Base-by-base conservation (phyloP, 2,797 vertebrate species). In the Premnoplex brunnescens region DNA sequence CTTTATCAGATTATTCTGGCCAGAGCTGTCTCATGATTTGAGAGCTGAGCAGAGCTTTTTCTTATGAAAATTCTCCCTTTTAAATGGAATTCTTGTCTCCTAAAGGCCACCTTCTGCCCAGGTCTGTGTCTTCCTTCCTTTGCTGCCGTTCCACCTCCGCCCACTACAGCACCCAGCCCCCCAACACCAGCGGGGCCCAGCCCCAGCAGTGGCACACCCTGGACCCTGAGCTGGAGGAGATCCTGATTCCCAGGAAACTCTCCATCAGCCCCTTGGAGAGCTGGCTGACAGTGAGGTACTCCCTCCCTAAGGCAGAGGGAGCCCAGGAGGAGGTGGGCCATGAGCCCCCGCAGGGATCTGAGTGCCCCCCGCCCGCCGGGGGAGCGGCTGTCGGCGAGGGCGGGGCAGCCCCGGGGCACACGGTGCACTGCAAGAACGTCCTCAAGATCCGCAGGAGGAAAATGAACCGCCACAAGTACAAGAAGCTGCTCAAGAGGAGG, bases 401-500 rank as follows among this genome's bases (percentile, higher is more conserved):
- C 4, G 85, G 62, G 18, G 91, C 58, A 4, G 36, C 67, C 3
- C 34, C 1, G 6, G 67, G n/a, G 3, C 59, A n/a, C 9, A 39
- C 7, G 1, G 39, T 98, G 9, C 98, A 98, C 1, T 99, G 99
- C 93, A 99, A 98, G 96, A 99, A 99, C 0, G 98, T 99, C 10
- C 91, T 99, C 74, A 94, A 99, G 98, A 99, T 99, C 88, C 98
- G 99, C n/a, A 98, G 99, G 34, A 97, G 99, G 77, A 99, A 98
- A 44, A 99, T 99, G 98, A 99, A 99, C 96, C 97, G 96, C 10
- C 99, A 99, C 96, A 99, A 99, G 91, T 99, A 98, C 97, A 99
- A 95, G 84, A 99, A 99, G 95, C 97, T 99, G 95, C 95, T 97
- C 46, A 99, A 99, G 95, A 97, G 99, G 41, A 99, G 98, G 2